Evolutionary conservation across 2,113 vertebrate genomes (phyloP).

Genomic region (Calonectris borealis): DNA sequence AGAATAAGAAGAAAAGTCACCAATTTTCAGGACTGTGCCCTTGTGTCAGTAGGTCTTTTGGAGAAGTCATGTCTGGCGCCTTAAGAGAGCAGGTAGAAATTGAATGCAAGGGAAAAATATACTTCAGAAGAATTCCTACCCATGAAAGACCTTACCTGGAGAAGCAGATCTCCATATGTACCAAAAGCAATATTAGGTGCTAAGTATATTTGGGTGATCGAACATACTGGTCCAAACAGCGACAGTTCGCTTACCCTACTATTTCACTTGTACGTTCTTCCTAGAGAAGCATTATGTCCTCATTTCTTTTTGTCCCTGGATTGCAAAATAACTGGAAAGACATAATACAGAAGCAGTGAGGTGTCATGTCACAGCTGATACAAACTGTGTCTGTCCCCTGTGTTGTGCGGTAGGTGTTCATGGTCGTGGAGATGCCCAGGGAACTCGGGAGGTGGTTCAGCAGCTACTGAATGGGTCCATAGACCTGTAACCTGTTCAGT

Average conservation of each 20-base stretch:
- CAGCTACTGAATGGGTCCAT: rapidly evolving
- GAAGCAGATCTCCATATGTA: neutral
- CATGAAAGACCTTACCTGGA: neutral
- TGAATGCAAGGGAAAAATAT: neutral
- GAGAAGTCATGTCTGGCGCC: neutral
- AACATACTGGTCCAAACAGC: neutral
- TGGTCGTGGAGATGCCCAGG: neutral
- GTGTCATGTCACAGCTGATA: neutral
- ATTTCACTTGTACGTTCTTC: neutral
- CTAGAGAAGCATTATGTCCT: neutral
- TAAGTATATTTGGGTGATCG: neutral
- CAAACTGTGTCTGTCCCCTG: neutral
- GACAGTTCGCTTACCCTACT: rapidly evolving
- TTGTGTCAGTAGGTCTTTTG: neutral
- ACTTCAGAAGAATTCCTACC: neutral
- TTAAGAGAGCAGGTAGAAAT: neutral
- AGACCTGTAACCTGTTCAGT: neutral
- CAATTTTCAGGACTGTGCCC: neutral
- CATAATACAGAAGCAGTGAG: neutral
- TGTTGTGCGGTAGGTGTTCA: neutral
- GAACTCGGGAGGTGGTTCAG: neutral
- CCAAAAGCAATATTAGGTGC: neutral
- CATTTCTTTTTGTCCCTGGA: neutral
- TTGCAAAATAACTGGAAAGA: neutral
- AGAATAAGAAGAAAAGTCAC: neutral